phyloP scores from a whole-genome alignment of 2,797 vertebrate genomes.

The Sebastes trivittatus region DNA sequence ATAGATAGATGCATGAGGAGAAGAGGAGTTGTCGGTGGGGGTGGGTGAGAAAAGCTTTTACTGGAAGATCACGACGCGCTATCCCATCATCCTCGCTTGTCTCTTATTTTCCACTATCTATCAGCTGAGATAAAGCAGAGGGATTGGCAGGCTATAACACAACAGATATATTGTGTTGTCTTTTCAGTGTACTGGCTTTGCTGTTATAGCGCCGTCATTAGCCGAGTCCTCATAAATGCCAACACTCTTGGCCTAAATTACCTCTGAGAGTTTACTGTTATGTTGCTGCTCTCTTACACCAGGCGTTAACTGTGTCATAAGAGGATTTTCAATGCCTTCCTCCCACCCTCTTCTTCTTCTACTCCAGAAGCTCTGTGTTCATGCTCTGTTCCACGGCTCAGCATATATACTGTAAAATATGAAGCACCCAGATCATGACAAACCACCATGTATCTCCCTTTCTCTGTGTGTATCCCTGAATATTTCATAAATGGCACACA shows the following conservation, averaged over 20 bases:
- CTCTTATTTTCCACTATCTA: background rate
- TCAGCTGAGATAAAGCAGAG: background rate
- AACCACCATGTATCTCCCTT: slow-evolving; percentile 36
- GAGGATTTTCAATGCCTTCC: slow-evolving; percentile 33
- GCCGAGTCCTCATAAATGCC: slow-evolving; percentile 25
- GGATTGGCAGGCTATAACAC: slow-evolving; percentile 1
- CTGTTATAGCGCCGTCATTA: slow-evolving; percentile 13
- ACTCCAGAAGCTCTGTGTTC: slow-evolving; percentile 2
- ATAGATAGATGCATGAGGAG: background rate
- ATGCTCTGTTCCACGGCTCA: slow-evolving; percentile 42
- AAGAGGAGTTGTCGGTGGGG: background rate
- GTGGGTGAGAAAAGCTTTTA: slow-evolving; percentile 6
- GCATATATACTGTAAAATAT: slow-evolving; percentile 54
- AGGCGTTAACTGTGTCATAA: slow-evolving; percentile 18
- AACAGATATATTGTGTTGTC: background rate
- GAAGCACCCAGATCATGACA: slow-evolving; percentile 53
- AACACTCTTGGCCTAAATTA: slow-evolving; percentile 28
- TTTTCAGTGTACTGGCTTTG: background rate
- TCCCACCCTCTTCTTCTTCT: background rate
- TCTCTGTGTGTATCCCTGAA: slow-evolving; percentile 67
- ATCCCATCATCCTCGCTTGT: slow-evolving; percentile 26
- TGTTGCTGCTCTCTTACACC: slow-evolving; percentile 5
- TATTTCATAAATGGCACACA: slow-evolving; percentile 78
- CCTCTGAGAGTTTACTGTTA: slow-evolving; percentile 26
- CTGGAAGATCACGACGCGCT: background rate